Percentiles rank a stretch among this genome's conserved stretches.
Conservation (phyloP, 2,888 invertebrate species). For the Uropetala carovei region DNA sequence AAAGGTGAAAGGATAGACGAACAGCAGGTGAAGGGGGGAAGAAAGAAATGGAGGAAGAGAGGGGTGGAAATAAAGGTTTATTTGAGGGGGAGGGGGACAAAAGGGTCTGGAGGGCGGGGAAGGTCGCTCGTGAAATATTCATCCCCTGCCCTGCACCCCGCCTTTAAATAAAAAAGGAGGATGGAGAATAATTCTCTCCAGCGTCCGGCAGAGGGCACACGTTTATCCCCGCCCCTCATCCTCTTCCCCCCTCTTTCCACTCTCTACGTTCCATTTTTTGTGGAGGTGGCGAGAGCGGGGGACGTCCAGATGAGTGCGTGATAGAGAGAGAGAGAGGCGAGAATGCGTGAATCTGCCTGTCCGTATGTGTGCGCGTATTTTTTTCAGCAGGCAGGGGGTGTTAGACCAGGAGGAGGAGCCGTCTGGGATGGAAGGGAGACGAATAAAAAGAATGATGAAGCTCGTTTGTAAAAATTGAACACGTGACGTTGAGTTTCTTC, state of each 20-base stretch:
- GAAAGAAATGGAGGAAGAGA: not conserved
- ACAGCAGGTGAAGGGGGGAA: not conserved
- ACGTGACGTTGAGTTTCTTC: not conserved
- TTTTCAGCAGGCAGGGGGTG: not conserved
- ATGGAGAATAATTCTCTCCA: slow-evolving; percentile 31
- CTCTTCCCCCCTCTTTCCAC: not conserved
- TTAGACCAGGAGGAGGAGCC: not conserved
- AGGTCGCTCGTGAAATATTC: slow-evolving; percentile 56
- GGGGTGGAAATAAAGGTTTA: not conserved
- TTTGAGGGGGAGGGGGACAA: not conserved
- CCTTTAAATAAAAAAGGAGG: slow-evolving; percentile 59
- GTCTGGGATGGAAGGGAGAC: not conserved
- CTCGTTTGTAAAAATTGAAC: slow-evolving; percentile 16
- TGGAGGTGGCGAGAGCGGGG: not conserved
- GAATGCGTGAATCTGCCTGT: no score
- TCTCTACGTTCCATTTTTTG: not conserved
- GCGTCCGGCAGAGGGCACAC: slow-evolving; percentile 17
- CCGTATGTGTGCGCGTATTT: no score
- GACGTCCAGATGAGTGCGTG: not conserved
- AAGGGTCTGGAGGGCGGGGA: not conserved
- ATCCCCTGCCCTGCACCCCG: slow-evolving; percentile 35
- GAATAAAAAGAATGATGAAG: not conserved
- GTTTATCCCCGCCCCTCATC: not conserved
- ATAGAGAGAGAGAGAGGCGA: not conserved
- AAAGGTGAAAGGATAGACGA: not conserved